Conservation (phyloP, 2,113 vertebrate genomes). For the Hippocampus abdominalis region DNA sequence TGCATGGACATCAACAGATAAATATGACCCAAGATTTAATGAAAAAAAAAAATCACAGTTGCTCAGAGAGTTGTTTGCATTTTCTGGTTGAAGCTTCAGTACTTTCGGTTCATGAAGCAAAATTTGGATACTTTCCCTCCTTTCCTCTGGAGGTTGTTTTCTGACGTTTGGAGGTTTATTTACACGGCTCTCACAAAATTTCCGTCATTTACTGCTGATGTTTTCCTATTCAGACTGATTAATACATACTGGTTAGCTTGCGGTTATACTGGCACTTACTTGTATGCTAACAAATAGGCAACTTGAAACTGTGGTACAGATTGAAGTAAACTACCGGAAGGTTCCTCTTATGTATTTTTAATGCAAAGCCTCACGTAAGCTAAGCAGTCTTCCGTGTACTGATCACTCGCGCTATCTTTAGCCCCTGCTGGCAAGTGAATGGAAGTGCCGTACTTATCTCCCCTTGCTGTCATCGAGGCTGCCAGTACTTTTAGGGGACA, state of each 20-base stretch:
- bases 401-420: constrained; percentile 73
- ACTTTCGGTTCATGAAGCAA: neutral
- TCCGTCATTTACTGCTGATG: neutral
- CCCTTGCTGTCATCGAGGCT: constrained; percentile 77
- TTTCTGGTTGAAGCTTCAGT: neutral
- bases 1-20: neutral
- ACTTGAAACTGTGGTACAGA: no score
- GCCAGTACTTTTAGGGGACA: constrained; percentile 79
- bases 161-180: neutral
- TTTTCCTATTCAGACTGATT: neutral
- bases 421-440: constrained; percentile 75
- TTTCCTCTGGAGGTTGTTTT: neutral
- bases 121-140: neutral
- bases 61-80: neutral
- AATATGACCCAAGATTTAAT: no score
- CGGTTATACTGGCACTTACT: no score
- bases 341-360: constrained; percentile 51
- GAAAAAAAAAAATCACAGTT: no score
- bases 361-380: constrained; percentile 67
- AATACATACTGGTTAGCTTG: neutral
- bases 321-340: constrained; percentile 6
- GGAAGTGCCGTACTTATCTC: constrained; percentile 76
- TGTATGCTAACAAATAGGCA: no score
- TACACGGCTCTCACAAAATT: neutral
- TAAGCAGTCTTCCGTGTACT: constrained; percentile 55